phyloP scores from a whole-genome alignment of 2,113 vertebrate genomes.

The Lepisosteus oculatus region DNA sequence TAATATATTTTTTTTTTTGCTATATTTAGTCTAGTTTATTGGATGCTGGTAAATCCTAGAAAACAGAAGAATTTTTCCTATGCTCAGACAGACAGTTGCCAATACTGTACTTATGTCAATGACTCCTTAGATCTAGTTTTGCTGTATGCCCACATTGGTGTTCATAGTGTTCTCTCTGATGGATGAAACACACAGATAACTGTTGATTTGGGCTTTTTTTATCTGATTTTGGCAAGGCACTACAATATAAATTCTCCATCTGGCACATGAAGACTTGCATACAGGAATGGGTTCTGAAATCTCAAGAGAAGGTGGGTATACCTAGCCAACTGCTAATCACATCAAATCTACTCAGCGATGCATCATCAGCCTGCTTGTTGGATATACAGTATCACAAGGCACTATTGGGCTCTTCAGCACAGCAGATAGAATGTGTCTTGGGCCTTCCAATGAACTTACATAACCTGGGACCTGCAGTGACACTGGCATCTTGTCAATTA shows the following conservation, averaged over 20 bases:
- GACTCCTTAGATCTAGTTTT: no score
- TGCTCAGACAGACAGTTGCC: no score
- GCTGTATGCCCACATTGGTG: no score
- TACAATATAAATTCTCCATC: slow-evolving; percentile 24
- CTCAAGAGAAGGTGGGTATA: slow-evolving; percentile 16
- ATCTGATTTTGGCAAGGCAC: slow-evolving; percentile 16
- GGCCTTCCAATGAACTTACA: not conserved
- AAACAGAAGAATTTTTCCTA: no score
- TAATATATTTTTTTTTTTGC: no score
- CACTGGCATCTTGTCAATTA: slow-evolving; percentile 3
- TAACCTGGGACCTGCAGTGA: not conserved
- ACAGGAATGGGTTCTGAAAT: slow-evolving; percentile 14
- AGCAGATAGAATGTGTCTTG: not conserved
- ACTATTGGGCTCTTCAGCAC: slow-evolving; percentile 8
- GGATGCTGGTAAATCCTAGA: no score
- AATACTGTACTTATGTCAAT: no score
- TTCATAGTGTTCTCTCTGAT: no score
- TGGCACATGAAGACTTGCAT: slow-evolving; percentile 9
- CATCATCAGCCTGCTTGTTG: slow-evolving; percentile 19
- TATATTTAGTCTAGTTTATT: no score
- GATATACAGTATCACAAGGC: slow-evolving; percentile 10
- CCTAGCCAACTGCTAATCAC: slow-evolving; percentile 21
- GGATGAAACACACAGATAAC: no score
- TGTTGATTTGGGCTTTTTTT: not conserved
- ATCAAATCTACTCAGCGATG: slow-evolving; percentile 16